Conservation (phyloP, 2,888 invertebrate species). For the Hedychridium roseum region DNA sequence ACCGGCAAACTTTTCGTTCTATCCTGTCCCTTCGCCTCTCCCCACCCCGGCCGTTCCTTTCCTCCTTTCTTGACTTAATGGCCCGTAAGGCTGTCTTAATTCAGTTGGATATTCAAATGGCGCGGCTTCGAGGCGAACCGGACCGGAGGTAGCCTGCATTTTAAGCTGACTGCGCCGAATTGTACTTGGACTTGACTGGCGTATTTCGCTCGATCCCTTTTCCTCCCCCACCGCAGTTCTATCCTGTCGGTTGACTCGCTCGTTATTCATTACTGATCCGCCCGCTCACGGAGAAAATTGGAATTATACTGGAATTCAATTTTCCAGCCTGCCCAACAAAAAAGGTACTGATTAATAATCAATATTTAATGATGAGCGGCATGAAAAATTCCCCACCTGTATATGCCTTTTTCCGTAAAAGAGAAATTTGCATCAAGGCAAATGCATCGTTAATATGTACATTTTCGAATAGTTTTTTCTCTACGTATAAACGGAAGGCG, state of each 20-base stretch:
- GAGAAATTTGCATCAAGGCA: too few species aligned
- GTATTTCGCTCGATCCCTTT: conserved; percentile 13
- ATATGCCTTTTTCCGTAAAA: too few species aligned
- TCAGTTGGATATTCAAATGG: conserved; percentile 47
- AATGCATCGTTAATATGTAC: too few species aligned
- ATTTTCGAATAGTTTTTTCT: too few species aligned
- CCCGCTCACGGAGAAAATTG: conserved; percentile 50
- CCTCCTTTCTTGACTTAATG: conserved; percentile 37
- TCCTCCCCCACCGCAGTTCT: conserved; percentile 12
- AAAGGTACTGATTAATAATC: conserved; percentile 35
- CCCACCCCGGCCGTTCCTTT: conserved; percentile 29
- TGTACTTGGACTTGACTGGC: conserved; percentile 37
- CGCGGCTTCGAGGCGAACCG: conserved; percentile 11
- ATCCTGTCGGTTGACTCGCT: conserved; percentile 17
- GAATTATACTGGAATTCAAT: conserved; percentile 49
- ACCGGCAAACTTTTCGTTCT: conserved; percentile 37
- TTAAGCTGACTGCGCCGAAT: conserved; percentile 49
- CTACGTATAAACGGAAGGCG: too few species aligned
- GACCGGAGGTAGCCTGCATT: conserved; percentile 31
- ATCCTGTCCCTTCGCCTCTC: too few species aligned
- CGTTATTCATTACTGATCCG: conserved; percentile 18
- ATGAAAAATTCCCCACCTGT: too few species aligned
- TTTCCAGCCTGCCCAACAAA: conserved; percentile 14
- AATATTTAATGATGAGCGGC: too few species aligned
- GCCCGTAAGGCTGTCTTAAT: conserved; percentile 44